phyloP scores from a whole-genome alignment of 2,113 vertebrate genomes.

The Etia nguti region DNA sequence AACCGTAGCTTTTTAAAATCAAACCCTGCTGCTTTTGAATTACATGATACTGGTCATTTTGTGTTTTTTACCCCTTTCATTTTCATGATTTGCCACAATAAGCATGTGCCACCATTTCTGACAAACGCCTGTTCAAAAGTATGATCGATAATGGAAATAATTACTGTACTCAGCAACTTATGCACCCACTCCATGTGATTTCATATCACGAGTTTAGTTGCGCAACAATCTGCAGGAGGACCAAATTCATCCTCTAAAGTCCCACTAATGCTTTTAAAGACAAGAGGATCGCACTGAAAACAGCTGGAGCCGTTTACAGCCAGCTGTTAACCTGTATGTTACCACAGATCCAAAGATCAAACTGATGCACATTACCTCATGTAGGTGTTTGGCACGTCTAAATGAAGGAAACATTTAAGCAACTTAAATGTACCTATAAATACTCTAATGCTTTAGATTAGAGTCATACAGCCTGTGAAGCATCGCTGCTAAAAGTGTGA shows the following conservation, averaged over 20 bases:
- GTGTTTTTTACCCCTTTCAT: not conserved
- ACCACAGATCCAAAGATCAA: not conserved
- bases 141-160: not conserved
- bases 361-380: not conserved
- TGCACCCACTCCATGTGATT: not conserved
- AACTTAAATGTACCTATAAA: not conserved
- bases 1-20: not conserved
- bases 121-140: not conserved
- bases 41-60: not conserved
- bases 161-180: not conserved
- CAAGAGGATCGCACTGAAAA: not conserved
- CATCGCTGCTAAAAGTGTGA: not conserved
- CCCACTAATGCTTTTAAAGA: not conserved
- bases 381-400: not conserved
- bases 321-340: not conserved
- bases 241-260: not conserved
- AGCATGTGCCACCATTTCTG: not conserved
- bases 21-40: not conserved
- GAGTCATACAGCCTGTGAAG: not conserved
- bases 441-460: not conserved
- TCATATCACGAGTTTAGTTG: not conserved
- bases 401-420: not conserved
- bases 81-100: not conserved
- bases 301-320: not conserved
- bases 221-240: not conserved